phyloP scores from a whole-genome alignment of 2,888 invertebrate genomes.

The Pristionchus maxplancki region DNA sequence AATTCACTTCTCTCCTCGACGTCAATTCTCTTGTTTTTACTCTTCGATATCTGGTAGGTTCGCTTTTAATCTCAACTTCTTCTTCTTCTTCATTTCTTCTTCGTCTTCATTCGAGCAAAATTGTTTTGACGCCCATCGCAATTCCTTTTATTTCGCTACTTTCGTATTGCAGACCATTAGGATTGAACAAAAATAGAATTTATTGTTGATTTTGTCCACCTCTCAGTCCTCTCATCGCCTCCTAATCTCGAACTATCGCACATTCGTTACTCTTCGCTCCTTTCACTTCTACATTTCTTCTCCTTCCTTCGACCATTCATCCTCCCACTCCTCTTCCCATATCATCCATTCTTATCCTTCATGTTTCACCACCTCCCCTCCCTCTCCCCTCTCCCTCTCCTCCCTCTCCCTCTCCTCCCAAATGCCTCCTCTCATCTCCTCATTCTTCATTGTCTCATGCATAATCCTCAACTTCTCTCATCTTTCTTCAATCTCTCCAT shows the following conservation, averaged over 20 bases:
- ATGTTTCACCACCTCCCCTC: neutral
- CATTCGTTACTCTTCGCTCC: neutral
- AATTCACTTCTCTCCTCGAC: neutral
- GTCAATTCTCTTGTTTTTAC: neutral
- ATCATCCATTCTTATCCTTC: neutral
- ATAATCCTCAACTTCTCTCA: constrained; percentile 27
- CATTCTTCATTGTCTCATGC: constrained; percentile 36
- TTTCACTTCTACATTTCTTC: neutral
- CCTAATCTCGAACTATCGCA: neutral
- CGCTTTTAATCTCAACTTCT: too few relatives aligned
- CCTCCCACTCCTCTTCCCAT: neutral
- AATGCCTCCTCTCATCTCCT: constrained; percentile 22
- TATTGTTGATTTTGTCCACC: neutral
- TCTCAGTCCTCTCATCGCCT: neutral
- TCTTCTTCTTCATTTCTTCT: neutral
- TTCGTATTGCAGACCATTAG: neutral
- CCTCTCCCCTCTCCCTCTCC: neutral
- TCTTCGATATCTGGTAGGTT: neutral
- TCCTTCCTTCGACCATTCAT: neutral
- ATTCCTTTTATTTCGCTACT: neutral
- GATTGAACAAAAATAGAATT: neutral
- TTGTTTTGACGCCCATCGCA: neutral
- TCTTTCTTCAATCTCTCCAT: neutral
- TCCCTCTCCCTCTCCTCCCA: neutral
- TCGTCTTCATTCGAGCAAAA: neutral